These are phyloP conservation scores for Zaprionus lineosus DNA, from an alignment of 2,888 invertebrate genomes.

Conservation along the genomic window DNA sequence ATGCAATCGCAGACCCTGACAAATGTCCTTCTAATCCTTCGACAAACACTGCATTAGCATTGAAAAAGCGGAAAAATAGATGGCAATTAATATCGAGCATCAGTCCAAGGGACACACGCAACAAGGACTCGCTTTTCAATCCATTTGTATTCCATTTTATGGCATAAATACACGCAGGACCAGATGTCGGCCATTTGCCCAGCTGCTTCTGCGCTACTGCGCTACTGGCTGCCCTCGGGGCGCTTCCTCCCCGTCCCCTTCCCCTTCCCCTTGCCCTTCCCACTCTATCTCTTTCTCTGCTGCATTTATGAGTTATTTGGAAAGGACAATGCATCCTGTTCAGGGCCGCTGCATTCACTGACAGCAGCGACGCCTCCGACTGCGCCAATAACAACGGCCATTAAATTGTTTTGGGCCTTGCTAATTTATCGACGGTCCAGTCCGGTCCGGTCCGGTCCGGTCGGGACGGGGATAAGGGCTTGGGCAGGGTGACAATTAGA, in stretches of 20 bases:
- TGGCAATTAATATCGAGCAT: conserved; percentile 66
- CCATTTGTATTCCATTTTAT: conserved; percentile 58
- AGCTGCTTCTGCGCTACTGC: conserved; percentile 33
- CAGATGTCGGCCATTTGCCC: conserved; percentile 58
- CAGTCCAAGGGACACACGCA: conserved; percentile 16
- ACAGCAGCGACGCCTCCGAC: no score
- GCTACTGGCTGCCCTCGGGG: conserved; percentile 10
- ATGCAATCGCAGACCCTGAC: conserved; percentile 27
- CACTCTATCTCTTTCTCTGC: no score
- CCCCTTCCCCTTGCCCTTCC: no score
- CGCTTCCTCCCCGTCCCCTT: background rate
- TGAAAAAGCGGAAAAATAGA: conserved; percentile 18
- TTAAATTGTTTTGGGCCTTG: conserved; percentile 63
- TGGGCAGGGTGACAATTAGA: conserved; percentile 47
- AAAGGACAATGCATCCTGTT: conserved; percentile 53
- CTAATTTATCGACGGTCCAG: conserved; percentile 69
- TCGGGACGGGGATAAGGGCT: no score
- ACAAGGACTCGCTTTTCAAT: conserved; percentile 14
- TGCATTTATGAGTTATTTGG: conserved; percentile 76
- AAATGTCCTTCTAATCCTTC: conserved; percentile 46
- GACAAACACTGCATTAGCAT: conserved; percentile 65
- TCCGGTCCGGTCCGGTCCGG: no score
- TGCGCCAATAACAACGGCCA: conserved; percentile 29
- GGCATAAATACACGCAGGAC: conserved; percentile 58
- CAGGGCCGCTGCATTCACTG: conserved; percentile 56